phyloP scores from a whole-genome alignment of 2,888 invertebrate species.

The Rhamphomyia laevipes region DNA sequence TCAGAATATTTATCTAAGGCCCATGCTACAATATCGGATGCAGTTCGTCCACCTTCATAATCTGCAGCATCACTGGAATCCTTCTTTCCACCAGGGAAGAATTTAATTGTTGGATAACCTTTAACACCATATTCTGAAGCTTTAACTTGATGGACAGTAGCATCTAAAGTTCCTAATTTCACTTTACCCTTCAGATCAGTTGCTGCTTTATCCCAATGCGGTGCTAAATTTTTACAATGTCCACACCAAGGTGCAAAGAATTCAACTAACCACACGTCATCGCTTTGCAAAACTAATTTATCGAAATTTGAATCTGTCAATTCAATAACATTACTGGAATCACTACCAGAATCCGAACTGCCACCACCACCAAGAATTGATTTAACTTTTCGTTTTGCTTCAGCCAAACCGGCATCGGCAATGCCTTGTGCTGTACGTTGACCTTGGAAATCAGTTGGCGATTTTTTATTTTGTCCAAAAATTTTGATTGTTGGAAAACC shows the following conservation, averaged over 20 bases:
- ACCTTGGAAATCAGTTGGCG: conserved; percentile 75
- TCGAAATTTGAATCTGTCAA: conserved; percentile 95
- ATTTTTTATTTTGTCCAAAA: conserved; percentile 72
- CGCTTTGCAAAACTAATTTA: conserved; percentile 76
- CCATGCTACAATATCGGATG: conserved; percentile 82
- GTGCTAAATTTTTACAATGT: conserved; percentile 92
- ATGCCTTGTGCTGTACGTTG: conserved; percentile 75
- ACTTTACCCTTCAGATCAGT: conserved; percentile 90
- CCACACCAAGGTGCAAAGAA: conserved; percentile 98
- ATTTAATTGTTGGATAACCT: conserved; percentile 95
- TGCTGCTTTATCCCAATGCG: conserved; percentile 94
- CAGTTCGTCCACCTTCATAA: conserved; percentile 86
- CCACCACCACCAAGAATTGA: conserved; percentile 43
- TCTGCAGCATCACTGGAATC: conserved; percentile 57
- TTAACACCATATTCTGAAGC: conserved; percentile 76
- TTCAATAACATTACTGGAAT: conserved; percentile 57
- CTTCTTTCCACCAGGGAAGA: conserved; percentile 69
- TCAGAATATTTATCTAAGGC: conserved; percentile 76
- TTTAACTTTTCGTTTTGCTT: conserved; percentile 62
- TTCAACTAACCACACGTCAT: conserved; percentile 95
- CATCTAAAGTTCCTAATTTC: conserved; percentile 92
- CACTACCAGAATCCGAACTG: conserved; percentile 16
- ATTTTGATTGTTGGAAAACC: conserved; percentile 97
- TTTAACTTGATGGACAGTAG: conserved; percentile 76
- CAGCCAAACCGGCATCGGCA: conserved; percentile 72